Conservation (phyloP, 2,113 vertebrate genomes). For the Hylia prasina region DNA sequence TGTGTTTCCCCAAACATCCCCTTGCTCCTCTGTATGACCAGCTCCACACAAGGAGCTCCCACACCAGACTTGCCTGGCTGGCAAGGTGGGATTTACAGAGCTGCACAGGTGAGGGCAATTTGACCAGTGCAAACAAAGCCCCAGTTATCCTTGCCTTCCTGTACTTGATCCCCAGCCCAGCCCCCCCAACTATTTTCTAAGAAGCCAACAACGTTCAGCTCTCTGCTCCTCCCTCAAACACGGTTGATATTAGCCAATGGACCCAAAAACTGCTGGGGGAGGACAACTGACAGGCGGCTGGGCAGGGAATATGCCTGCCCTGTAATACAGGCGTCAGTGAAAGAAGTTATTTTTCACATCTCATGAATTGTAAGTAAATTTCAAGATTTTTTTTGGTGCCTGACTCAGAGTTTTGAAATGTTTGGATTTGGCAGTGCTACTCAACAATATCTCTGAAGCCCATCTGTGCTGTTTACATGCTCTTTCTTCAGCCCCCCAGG, state of each 20-base stretch:
- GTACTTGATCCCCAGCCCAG: background rate
- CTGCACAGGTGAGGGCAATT: background rate
- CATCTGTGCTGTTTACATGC: constrained; percentile 31
- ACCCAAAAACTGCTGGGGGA: background rate
- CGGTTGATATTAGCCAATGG: background rate
- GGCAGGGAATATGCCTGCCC: background rate
- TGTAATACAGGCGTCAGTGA: background rate
- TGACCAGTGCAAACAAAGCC: background rate
- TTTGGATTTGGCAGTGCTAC: constrained; percentile 1
- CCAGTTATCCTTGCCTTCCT: background rate
- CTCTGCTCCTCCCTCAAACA: background rate
- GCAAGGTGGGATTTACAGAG: accelerated
- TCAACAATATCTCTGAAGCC: constrained; percentile 39
- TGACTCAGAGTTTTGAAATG: constrained; percentile 51
- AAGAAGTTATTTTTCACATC: constrained; percentile 24
- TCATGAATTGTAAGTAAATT: constrained; percentile 41
- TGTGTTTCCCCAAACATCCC: background rate
- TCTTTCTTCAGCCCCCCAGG: constrained; percentile 20
- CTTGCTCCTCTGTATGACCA: background rate
- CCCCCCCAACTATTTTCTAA: background rate
- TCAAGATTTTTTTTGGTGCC: constrained; percentile 20
- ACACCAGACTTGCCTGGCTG: background rate
- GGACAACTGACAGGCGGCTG: background rate
- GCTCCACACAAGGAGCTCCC: background rate
- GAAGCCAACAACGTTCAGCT: background rate